These are phyloP conservation scores for Meles meles DNA, from an alignment of 2,113 vertebrate genomes.

Conservation along the genomic window DNA sequence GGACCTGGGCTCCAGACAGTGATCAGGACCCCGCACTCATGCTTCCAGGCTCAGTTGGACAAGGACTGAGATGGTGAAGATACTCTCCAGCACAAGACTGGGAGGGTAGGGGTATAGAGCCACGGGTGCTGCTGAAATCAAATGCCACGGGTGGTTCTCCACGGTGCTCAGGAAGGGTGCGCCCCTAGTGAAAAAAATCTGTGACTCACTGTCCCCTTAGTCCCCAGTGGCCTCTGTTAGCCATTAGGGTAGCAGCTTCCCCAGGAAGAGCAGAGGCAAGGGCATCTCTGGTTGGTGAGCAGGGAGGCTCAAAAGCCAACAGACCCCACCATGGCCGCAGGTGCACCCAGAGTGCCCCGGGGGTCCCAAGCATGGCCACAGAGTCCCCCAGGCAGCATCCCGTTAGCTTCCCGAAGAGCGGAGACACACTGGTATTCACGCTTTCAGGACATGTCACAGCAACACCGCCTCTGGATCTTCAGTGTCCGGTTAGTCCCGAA, in stretches of 20 bases:
- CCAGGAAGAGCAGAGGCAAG: neutral
- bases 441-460: neutral
- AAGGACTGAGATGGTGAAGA: neutral
- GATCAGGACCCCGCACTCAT: accelerated
- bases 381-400: neutral
- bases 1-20: neutral
- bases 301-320: neutral
- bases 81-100: neutral
- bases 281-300: neutral
- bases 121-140: neutral
- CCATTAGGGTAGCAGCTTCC: neutral
- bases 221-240: neutral
- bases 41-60: neutral
- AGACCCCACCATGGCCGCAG: neutral
- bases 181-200: neutral
- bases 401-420: neutral
- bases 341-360: accelerated
- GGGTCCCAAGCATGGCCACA: neutral
- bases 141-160: neutral
- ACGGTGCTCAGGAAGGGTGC: neutral
- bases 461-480: neutral
- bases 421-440: neutral
- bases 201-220: neutral
- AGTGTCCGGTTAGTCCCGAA: neutral
- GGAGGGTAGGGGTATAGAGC: accelerated